Percentiles rank a stretch among this genome's conserved stretches.
Evolutionary conservation across 2,113 vertebrate genomes (phyloP).

Genomic region (Bos indicus): DNA sequence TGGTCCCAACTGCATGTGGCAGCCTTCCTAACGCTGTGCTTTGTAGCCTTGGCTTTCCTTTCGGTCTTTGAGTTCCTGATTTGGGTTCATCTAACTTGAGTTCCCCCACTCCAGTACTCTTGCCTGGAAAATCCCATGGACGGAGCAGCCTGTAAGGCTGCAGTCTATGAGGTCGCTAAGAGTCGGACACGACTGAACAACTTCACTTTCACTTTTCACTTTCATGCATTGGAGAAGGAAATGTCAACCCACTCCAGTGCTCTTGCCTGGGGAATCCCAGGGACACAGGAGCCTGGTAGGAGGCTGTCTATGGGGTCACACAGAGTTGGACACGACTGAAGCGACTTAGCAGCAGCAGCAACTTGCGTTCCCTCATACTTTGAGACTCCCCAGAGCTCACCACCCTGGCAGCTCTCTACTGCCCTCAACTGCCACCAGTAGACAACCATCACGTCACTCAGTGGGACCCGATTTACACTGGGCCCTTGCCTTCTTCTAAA

Average conservation of each 20-base stretch:
- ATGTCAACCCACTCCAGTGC: too few relatives aligned
- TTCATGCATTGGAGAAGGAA: too few relatives aligned
- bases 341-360: too few relatives aligned
- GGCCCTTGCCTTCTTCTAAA: background rate
- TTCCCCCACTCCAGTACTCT: too few relatives aligned
- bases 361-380: background rate
- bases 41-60: background rate
- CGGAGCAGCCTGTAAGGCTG: too few relatives aligned
- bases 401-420: constrained; percentile 36
- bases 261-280: too few relatives aligned
- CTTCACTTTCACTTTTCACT: too few relatives aligned
- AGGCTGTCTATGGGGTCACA: too few relatives aligned
- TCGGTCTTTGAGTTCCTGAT: background rate
- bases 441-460: background rate
- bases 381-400: background rate
- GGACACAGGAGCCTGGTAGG: too few relatives aligned
- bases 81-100: background rate
- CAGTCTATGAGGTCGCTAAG: too few relatives aligned
- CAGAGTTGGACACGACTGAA: fast-evolving
- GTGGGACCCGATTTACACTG: background rate
- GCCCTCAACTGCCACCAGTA: constrained; percentile 36
- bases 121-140: too few relatives aligned
- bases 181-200: too few relatives aligned
- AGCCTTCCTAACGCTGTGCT: background rate
- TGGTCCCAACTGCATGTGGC: background rate